These are phyloP conservation scores for Drosophila limbata DNA, from an alignment of 2,888 invertebrate species.

Conservation along the genomic window DNA sequence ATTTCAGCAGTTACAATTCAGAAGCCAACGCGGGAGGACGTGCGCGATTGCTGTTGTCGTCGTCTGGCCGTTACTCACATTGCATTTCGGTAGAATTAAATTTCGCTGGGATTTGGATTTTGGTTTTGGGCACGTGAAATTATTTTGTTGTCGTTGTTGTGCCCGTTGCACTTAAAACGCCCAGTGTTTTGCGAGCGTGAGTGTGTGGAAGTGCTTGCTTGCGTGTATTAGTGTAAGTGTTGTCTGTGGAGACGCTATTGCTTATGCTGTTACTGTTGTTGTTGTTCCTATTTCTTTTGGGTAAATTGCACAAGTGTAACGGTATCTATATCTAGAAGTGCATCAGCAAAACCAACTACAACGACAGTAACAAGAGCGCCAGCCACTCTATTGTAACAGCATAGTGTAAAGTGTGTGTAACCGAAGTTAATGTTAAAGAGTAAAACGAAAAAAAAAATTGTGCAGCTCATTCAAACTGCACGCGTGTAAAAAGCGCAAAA, in stretches of 20 bases:
- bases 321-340: constrained; percentile 72
- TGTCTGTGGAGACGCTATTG: constrained; percentile 52
- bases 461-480: constrained; percentile 78
- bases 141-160: constrained; percentile 55
- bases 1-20: constrained; percentile 49
- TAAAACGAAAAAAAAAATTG: constrained; percentile 51
- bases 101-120: constrained; percentile 57
- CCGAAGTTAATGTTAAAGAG: constrained; percentile 57
- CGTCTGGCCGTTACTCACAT: constrained; percentile 53
- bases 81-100: constrained; percentile 61
- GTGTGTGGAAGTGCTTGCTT: constrained; percentile 37
- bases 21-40: constrained; percentile 51
- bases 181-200: constrained; percentile 27
- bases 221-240: constrained; percentile 61
- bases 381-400: constrained; percentile 44
- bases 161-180: constrained; percentile 50
- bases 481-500: constrained; percentile 58
- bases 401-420: constrained; percentile 69
- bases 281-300: constrained; percentile 64
- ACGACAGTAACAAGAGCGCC: constrained; percentile 20
- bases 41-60: constrained; percentile 27
- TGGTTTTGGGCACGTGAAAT: constrained; percentile 68
- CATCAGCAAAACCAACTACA: constrained; percentile 47
- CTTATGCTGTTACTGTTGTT: constrained; percentile 14
- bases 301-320: constrained; percentile 82